phyloP scores from a whole-genome alignment of 1,140 invertebrate genomes.

The Bombyx mandarina region DNA sequence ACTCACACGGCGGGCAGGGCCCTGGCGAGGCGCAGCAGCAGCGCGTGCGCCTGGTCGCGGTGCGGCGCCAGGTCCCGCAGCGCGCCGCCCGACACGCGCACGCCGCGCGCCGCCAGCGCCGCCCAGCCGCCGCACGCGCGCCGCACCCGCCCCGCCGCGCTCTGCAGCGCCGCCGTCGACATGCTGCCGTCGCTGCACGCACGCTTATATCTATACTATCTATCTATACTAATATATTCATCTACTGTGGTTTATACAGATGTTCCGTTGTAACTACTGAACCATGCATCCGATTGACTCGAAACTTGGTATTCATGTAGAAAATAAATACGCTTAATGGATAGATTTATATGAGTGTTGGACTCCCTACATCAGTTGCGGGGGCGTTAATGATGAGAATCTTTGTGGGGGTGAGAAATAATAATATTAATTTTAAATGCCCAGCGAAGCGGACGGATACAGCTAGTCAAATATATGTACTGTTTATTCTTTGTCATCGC shows the following conservation, averaged over 20 bases:
- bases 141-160: slow-evolving; percentile 12
- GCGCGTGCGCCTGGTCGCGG: slow-evolving; percentile 13
- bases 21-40: slow-evolving; percentile 23
- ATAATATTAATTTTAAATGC: too few species aligned
- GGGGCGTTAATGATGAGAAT: too few species aligned
- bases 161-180: slow-evolving; percentile 32
- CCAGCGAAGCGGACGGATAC: too few species aligned
- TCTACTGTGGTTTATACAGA: background rate
- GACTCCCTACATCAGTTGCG: too few species aligned
- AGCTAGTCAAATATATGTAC: background rate
- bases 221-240: background rate
- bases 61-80: slow-evolving; percentile 34
- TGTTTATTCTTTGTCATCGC: too few species aligned
- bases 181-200: slow-evolving; percentile 49
- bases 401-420: too few species aligned
- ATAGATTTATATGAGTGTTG: too few species aligned
- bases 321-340: too few species aligned
- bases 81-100: slow-evolving; percentile 57
- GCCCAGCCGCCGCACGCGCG: slow-evolving; percentile 57
- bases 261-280: too few species aligned
- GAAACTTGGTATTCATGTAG: too few species aligned
- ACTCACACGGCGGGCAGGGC: slow-evolving; percentile 10
- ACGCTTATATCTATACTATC: background rate
- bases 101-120: slow-evolving; percentile 62
- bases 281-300: too few species aligned